Percentiles rank a stretch among this genome's conserved stretches.
These are phyloP conservation scores for Zele albiditarsus DNA, from an alignment of 2,888 invertebrate species.

Conservation along the genomic window DNA sequence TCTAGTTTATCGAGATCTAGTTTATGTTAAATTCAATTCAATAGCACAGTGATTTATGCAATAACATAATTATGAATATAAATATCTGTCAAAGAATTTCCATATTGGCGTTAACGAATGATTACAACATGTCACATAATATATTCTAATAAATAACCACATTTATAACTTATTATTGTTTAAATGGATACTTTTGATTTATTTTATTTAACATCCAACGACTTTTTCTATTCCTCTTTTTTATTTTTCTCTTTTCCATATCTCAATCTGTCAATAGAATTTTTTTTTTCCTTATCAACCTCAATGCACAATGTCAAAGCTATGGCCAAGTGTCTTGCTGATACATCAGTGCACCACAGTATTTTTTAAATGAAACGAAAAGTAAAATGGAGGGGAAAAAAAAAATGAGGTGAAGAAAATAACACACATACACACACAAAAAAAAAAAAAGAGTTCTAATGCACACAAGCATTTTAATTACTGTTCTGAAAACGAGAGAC, in stretches of 20 bases:
- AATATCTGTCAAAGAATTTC: background rate
- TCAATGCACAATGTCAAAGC: conserved; percentile 4
- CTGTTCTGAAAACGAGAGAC: conserved; percentile 33
- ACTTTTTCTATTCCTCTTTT: background rate
- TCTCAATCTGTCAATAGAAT: background rate
- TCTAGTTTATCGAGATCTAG: background rate
- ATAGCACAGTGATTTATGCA: background rate
- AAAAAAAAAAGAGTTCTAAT: conserved; percentile 27
- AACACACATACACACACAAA: no score
- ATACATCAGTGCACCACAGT: background rate
- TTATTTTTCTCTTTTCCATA: background rate
- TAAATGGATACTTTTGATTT: background rate
- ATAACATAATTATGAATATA: background rate
- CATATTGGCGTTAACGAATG: background rate
- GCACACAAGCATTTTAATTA: conserved; percentile 44
- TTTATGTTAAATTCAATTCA: background rate
- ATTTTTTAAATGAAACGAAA: background rate
- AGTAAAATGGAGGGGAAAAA: background rate
- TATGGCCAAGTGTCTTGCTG: background rate
- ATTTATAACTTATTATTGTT: background rate
- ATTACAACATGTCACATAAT: background rate
- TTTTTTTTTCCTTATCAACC: background rate
- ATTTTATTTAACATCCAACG: background rate
- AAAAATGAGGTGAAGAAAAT: conserved; percentile 9
- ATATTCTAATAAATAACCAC: background rate